These are phyloP conservation scores for Lepus timidus DNA, from an alignment of 2,113 vertebrate species.

Conservation along the genomic window DNA sequence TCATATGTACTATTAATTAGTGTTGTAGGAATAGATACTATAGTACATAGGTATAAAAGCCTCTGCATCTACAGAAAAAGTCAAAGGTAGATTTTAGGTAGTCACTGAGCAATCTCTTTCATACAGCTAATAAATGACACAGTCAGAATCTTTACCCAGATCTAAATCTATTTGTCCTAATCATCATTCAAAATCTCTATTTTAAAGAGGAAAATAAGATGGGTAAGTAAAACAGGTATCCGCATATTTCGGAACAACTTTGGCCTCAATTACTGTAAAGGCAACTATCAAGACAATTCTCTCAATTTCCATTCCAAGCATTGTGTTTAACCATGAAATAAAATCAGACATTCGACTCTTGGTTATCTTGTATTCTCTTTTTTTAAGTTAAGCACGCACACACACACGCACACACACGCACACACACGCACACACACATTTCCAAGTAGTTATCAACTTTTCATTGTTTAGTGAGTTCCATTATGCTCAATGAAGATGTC, in stretches of 20 bases:
- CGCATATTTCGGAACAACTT: constrained; percentile 47
- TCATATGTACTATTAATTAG: neutral
- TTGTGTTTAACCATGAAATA: constrained; percentile 32
- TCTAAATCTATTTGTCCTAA: constrained; percentile 16
- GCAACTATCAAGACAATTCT: constrained; percentile 45
- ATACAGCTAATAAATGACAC: neutral
- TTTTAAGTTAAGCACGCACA: neutral
- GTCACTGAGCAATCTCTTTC: neutral
- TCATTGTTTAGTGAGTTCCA: neutral
- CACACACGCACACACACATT: no score
- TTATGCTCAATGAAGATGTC: neutral
- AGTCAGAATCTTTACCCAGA: neutral
- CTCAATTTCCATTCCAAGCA: constrained; percentile 59
- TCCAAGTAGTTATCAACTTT: neutral
- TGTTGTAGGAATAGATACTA: neutral
- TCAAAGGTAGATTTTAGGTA: neutral
- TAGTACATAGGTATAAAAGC: neutral
- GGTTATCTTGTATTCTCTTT: constrained; percentile 30
- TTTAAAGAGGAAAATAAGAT: constrained; percentile 39
- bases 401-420: neutral
- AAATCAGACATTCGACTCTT: constrained; percentile 31
- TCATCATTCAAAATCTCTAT: constrained; percentile 36
- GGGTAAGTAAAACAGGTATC: constrained; percentile 6
- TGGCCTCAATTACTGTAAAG: neutral
- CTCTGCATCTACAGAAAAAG: neutral